These are phyloP conservation scores for Pseudochirops cupreus DNA, from an alignment of 2,797 vertebrate species.

Conservation along the genomic window DNA sequence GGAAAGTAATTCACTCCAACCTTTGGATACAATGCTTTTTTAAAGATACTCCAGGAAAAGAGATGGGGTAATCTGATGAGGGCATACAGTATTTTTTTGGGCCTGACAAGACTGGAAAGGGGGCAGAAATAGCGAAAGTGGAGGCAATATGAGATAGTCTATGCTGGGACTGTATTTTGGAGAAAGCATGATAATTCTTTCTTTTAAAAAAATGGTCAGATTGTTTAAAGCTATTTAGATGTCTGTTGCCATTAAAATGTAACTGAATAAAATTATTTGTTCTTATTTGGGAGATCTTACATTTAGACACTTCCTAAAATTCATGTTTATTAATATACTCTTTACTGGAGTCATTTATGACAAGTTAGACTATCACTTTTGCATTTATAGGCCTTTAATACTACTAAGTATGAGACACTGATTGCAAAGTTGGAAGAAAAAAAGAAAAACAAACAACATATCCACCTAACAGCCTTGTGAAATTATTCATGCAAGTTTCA, in stretches of 20 bases:
- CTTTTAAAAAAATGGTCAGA: neutral
- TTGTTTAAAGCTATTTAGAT: neutral
- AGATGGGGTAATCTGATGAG: neutral
- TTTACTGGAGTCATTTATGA: slow-evolving; percentile 2
- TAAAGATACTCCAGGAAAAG: neutral
- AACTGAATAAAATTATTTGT: neutral
- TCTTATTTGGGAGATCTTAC: slow-evolving; percentile 10
- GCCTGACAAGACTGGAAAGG: neutral
- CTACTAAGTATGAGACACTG: neutral
- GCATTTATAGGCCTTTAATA: neutral
- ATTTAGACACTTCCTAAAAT: neutral
- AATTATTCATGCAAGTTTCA: slow-evolving; percentile 2
- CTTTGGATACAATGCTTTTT: neutral
- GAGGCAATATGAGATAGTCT: neutral
- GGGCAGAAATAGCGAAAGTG: neutral
- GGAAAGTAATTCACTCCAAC: neutral
- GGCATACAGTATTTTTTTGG: neutral
- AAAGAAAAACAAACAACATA: neutral
- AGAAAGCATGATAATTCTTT: neutral
- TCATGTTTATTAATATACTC: neutral
- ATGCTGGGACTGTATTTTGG: neutral
- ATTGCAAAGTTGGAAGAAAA: slow-evolving; percentile 1
- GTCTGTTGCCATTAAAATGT: slow-evolving; percentile 13
- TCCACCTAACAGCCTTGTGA: neutral
- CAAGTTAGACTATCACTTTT: neutral